Evolutionary conservation across 2,113 vertebrate species (phyloP).

Genomic region (Poecilia latipinna): DNA sequence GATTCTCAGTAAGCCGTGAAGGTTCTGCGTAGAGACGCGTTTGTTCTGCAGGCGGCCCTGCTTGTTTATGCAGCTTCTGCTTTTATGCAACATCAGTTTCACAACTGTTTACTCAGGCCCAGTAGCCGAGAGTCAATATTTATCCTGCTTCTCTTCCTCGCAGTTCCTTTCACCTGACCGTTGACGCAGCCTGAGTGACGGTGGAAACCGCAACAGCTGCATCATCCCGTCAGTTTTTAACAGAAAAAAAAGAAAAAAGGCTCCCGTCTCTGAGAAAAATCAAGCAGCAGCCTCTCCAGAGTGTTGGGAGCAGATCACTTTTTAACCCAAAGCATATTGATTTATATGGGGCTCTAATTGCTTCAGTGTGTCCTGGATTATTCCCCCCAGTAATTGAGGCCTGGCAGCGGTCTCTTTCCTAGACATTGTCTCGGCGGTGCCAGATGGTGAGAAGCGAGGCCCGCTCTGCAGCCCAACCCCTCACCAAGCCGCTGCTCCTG

Average conservation of each 20-base stretch:
- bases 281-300: slow-evolving; percentile 67
- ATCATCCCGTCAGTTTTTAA: slow-evolving; percentile 33
- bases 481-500: slow-evolving; percentile 21
- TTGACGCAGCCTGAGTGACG: slow-evolving; percentile 36
- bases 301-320: slow-evolving; percentile 77
- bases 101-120: slow-evolving; percentile 20
- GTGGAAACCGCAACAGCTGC: slow-evolving; percentile 28
- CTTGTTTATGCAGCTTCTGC: slow-evolving; percentile 21
- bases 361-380: slow-evolving; percentile 83
- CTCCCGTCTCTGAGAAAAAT: slow-evolving; percentile 45
- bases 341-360: slow-evolving; percentile 82
- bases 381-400: slow-evolving; percentile 77
- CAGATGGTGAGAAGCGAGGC: slow-evolving; percentile 72
- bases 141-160: slow-evolving; percentile 13
- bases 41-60: background rate
- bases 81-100: slow-evolving; percentile 27
- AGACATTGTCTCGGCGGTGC: slow-evolving; percentile 67
- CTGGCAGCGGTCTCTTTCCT: slow-evolving; percentile 72
- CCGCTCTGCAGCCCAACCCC: slow-evolving; percentile 54
- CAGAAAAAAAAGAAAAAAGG: slow-evolving; percentile 16
- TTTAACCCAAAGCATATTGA: slow-evolving; percentile 80
- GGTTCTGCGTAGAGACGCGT: background rate
- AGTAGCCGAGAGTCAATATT: slow-evolving; percentile 15
- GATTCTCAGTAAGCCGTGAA: background rate
- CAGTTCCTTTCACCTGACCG: slow-evolving; percentile 49